Evolutionary conservation across 2,888 invertebrate genomes (phyloP).

Genomic region (Nasonovia ribisnigri): DNA sequence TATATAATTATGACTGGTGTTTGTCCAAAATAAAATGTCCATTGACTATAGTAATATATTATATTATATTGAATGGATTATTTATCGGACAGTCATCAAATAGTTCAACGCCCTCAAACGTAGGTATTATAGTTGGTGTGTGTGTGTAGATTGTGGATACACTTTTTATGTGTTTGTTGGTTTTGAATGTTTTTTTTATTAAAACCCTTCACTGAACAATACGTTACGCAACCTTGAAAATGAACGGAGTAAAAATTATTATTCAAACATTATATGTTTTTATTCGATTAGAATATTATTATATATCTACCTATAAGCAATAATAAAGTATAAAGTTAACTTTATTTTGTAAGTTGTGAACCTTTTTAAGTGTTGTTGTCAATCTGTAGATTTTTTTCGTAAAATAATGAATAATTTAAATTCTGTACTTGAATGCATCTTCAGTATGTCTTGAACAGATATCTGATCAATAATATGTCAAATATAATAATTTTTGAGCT

Average conservation of each 20-base stretch:
- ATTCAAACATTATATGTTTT: not conserved
- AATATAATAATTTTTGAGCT: not conserved
- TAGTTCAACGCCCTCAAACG: not conserved
- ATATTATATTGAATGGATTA: not conserved
- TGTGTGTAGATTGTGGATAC: not conserved
- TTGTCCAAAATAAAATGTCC: not conserved
- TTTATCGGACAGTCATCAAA: not conserved
- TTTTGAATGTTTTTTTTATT: not conserved
- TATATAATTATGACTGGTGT: not conserved
- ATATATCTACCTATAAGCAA: not conserved
- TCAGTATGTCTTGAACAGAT: too few species aligned
- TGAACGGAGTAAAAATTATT: not conserved
- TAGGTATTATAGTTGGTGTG: not conserved
- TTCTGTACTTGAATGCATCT: not conserved
- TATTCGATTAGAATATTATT: not conserved
- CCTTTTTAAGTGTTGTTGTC: not conserved
- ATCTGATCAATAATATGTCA: not conserved
- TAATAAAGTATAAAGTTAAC: not conserved
- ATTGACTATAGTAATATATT: not conserved
- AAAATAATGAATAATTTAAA: not conserved
- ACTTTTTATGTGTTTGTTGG: slow-evolving; percentile 1
- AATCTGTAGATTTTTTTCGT: not conserved
- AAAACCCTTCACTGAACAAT: not conserved
- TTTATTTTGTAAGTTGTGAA: not conserved
- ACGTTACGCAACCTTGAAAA: not conserved